Evolutionary conservation across 2,888 invertebrate species (phyloP).

Genomic region (Apotomis capreana): DNA sequence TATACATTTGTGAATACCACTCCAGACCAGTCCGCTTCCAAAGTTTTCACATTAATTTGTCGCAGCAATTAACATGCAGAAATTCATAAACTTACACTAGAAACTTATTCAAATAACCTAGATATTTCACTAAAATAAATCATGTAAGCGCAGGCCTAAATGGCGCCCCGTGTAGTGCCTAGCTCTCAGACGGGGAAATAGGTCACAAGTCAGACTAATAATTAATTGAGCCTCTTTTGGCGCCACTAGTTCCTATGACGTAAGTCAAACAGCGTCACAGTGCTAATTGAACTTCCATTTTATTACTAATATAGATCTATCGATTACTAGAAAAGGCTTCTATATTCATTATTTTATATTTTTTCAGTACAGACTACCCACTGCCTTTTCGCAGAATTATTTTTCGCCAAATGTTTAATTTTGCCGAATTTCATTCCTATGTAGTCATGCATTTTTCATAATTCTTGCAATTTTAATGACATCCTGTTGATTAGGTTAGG

Average conservation of each 20-base stretch:
- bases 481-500: too few species aligned
- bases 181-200: not conserved
- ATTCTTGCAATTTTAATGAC: too few species aligned
- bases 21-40: too few species aligned
- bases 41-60: not conserved
- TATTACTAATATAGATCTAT: not conserved
- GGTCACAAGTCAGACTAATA: constrained; percentile 12
- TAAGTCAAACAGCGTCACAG: constrained; percentile 4
- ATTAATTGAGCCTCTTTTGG: not conserved
- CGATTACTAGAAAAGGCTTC: too few species aligned
- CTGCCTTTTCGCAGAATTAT: too few species aligned
- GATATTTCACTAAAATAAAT: not conserved
- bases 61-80: not conserved
- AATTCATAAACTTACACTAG: not conserved
- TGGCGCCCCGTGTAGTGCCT: not conserved
- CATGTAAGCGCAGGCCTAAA: not conserved
- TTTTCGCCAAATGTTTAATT: too few species aligned
- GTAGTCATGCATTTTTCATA: too few species aligned
- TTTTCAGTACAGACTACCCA: too few species aligned
- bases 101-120: not conserved
- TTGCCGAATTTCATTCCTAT: too few species aligned
- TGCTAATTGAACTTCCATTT: too few species aligned
- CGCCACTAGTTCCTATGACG: constrained; percentile 13
- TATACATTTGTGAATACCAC: too few species aligned
- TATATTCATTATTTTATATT: too few species aligned